These are phyloP conservation scores for Synaphobranchus kaupii DNA, from an alignment of 2,797 vertebrate genomes.

Conservation along the genomic window DNA sequence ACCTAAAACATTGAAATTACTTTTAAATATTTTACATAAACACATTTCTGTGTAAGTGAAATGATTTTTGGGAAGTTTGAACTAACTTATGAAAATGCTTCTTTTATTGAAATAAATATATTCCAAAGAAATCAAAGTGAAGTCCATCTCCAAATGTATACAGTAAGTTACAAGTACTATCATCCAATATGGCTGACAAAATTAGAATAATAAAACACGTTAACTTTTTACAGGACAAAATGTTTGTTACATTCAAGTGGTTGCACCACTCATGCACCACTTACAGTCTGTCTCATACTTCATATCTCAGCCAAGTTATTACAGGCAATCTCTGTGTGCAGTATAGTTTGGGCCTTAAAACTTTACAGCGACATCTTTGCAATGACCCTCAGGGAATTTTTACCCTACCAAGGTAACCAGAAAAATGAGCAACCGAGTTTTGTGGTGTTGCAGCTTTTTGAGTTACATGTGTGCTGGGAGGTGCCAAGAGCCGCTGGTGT, in stretches of 20 bases:
- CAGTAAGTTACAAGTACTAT: not conserved
- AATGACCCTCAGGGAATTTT: too few relatives aligned
- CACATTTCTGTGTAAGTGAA: not conserved
- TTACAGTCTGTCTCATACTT: not conserved
- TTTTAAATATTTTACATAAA: not conserved
- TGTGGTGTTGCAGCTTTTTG: not conserved
- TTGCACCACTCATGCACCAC: not conserved
- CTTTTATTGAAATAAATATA: not conserved
- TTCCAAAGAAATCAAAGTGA: not conserved
- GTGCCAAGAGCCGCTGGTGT: not conserved
- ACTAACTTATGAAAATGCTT: too few relatives aligned
- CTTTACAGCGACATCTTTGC: too few relatives aligned
- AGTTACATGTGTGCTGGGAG: not conserved
- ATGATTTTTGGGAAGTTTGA: not conserved
- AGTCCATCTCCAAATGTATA: not conserved
- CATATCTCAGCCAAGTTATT: too few relatives aligned
- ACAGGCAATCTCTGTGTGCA: too few relatives aligned
- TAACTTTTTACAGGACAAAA: not conserved
- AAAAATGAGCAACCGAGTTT: too few relatives aligned
- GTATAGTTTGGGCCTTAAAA: too few relatives aligned
- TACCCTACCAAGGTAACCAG: too few relatives aligned
- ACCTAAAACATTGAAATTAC: not conserved
- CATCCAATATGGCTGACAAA: not conserved
- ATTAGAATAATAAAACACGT: not conserved
- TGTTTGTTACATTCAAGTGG: not conserved